A percentile compares a stretch with the other conserved stretches of the same genome.
Evolutionary conservation across 2,888 invertebrate genomes (phyloP).

Genomic region (Empis stercorea): DNA sequence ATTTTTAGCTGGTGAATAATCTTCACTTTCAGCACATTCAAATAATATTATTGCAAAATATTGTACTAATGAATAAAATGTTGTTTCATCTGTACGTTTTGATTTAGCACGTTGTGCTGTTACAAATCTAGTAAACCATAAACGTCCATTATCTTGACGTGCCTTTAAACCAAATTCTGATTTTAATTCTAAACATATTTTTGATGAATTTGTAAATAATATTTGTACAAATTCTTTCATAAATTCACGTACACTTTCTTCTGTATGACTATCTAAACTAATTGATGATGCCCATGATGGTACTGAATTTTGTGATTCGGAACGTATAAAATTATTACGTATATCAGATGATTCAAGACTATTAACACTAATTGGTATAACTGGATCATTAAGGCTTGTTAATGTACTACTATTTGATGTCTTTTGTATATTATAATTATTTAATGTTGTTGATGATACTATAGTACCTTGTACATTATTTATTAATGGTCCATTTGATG

Average conservation of each 20-base stretch:
- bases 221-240: conserved; percentile 53
- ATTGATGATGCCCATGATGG: conserved; percentile 51
- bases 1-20: conserved; percentile 55
- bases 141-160: conserved; percentile 47
- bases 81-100: conserved; percentile 48
- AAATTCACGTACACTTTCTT: conserved; percentile 45
- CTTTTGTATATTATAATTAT: conserved; percentile 11
- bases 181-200: conserved; percentile 49
- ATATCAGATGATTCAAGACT: conserved; percentile 42
- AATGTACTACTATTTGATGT: conserved; percentile 42
- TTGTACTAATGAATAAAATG: conserved; percentile 56
- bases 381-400: conserved; percentile 44
- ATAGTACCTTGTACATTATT: too few species aligned
- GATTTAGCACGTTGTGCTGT: conserved; percentile 49
- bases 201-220: conserved; percentile 44
- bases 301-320: conserved; percentile 47
- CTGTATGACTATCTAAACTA: conserved; percentile 44
- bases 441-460: neutral
- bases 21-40: conserved; percentile 58
- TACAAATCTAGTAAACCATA: conserved; percentile 57
- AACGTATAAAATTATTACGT: conserved; percentile 34
- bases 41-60: conserved; percentile 57
- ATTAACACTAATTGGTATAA: conserved; percentile 42
- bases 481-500: too few species aligned
- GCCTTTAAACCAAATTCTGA: conserved; percentile 53